These are phyloP conservation scores for Oreocharis arfaki DNA, from an alignment of 2,113 vertebrate species.

Conservation along the genomic window DNA sequence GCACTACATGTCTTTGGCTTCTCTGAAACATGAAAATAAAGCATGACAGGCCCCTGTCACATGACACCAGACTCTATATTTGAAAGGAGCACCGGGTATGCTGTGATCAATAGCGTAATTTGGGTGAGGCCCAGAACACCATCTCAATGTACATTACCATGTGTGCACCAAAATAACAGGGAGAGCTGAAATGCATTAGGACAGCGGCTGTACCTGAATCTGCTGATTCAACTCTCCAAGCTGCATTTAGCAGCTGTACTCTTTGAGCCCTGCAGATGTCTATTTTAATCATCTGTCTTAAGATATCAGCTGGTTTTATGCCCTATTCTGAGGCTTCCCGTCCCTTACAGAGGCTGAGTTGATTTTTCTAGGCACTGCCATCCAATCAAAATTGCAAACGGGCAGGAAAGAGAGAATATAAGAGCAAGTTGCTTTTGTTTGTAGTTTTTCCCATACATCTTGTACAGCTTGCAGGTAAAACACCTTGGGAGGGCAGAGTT, in stretches of 20 bases:
- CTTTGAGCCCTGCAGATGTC: slow-evolving; percentile 17
- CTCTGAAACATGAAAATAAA: background rate
- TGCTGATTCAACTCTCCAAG: slow-evolving; percentile 53
- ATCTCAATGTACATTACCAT: background rate
- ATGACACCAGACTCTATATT: fast-evolving
- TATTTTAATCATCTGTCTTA: slow-evolving; percentile 61
- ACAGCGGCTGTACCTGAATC: slow-evolving; percentile 34
- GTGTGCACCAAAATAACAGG: background rate
- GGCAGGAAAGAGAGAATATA: slow-evolving; percentile 27
- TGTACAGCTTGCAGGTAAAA: background rate
- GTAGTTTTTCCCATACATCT: background rate
- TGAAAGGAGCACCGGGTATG: background rate
- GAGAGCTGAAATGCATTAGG: background rate
- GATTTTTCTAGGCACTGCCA: slow-evolving; percentile 5
- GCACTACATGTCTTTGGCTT: background rate
- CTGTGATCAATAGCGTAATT: background rate
- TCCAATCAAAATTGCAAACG: slow-evolving; percentile 33
- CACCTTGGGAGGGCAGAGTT: slow-evolving; percentile 11
- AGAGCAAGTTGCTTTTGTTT: background rate
- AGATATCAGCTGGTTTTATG: slow-evolving; percentile 48
- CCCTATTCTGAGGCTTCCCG: slow-evolving; percentile 15
- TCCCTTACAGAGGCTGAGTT: slow-evolving; percentile 27
- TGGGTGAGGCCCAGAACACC: fast-evolving
- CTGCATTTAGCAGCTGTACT: slow-evolving; percentile 52
- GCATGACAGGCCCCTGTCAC: background rate